Base-by-base conservation (phyloP, 92 coral and sea anemone species). In the Montipora capitata region DNA sequence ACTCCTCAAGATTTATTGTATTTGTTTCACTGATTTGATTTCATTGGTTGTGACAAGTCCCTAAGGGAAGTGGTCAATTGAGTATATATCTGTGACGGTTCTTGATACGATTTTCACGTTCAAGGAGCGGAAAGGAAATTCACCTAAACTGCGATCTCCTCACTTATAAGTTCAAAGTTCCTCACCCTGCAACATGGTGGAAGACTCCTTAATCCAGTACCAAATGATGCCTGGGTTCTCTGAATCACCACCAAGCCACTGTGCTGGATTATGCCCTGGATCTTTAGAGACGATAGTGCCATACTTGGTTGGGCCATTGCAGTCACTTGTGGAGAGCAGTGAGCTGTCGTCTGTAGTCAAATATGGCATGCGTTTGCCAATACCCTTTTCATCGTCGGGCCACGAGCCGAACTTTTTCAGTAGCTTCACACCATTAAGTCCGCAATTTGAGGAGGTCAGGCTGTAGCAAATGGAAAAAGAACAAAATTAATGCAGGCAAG, bases 201-300 rank as follows among this genome's bases (percentile, higher is more conserved):
- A 87, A n/a, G 99, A 93, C 70, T 97, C 99, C 63, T 92, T 97
- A 67, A 97, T 79, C 99, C 99, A 97, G 83, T 95, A 97, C 99
- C 99, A 97, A 13, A 97, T 94, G n/a, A 94, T 72, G n/a, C 90
- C 88, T 2, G 99, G 99, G 66, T 80, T 92, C 62, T 89, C 94
- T 49, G 91, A 77, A 59, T 83, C 88, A 5, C 91, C 96, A 85
- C 81, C 56, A 16, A 92, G 94, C 99, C 99, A 97, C 76, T 94
- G 91, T 11, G 99, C 85, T 13, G 98, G 93, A 12, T 71, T 87
- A 43, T 86, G 48, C 17, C 80, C 90, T 12, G 94, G 72, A 44
- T 71, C 74, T 79, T 82, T 86, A 35, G 96, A 77, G 16, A 96
- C 96, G 48, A 97, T 77, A 4, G 98, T 92, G 13, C 99, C 99